phyloP scores from a whole-genome alignment of 1,140 invertebrate species.

The Cotesia typhae region DNA sequence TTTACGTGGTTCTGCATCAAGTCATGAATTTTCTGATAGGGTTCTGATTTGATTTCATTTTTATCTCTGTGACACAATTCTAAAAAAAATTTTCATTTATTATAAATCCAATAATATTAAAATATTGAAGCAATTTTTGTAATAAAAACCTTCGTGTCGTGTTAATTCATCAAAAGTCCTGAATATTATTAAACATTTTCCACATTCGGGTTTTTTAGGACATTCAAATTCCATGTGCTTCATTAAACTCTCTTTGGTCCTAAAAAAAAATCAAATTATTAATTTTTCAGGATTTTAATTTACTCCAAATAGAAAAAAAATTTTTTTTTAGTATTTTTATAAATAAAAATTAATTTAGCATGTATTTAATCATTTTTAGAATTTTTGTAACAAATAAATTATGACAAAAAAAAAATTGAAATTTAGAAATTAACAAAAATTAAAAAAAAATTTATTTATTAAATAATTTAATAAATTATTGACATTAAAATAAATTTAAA shows the following conservation, averaged over 20 bases:
- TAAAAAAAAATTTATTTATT: conserved; percentile 17
- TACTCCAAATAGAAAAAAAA: too few species aligned
- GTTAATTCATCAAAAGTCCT: conserved; percentile 51
- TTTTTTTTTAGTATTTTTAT: too few species aligned
- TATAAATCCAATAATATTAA: conserved; percentile 29
- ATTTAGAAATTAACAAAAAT: too few species aligned
- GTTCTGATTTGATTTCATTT: too few species aligned
- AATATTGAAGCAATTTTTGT: conserved; percentile 49
- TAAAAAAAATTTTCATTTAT: too few species aligned
- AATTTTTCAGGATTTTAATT: too few species aligned
- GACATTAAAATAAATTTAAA: too few species aligned
- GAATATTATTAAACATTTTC: conserved; percentile 50
- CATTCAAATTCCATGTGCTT: conserved; percentile 54
- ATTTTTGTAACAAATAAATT: too few species aligned
- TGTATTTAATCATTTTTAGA: too few species aligned
- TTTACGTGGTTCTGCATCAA: conserved; percentile 32
- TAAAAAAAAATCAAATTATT: conserved; percentile 39
- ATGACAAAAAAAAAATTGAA: too few species aligned
- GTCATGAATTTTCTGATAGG: conserved; percentile 11
- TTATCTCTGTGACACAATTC: conserved; percentile 45
- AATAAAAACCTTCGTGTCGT: conserved; percentile 51
- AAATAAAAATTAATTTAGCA: too few species aligned
- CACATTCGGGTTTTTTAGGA: conserved; percentile 52
- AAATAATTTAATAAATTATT: conserved; percentile 3
- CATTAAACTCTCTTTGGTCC: conserved; percentile 50